These are phyloP conservation scores for Microcebus lehilahytsara DNA, from an alignment of 2,113 vertebrate species.

Conservation along the genomic window DNA sequence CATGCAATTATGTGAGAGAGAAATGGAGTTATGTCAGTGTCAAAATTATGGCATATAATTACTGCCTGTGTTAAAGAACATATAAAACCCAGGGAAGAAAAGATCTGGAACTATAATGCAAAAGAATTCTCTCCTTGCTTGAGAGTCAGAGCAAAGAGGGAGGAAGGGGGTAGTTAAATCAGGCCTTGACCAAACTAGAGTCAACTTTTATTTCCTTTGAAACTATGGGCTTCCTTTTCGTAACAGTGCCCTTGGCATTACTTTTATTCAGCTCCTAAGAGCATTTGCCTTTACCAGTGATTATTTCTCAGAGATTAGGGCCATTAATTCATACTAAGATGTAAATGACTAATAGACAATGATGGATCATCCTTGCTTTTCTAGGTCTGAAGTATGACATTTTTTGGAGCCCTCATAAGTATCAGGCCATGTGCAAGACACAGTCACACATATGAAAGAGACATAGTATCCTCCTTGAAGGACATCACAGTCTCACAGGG, in stretches of 20 bases:
- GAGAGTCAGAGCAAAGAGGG: too few species aligned
- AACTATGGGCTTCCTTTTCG: background rate
- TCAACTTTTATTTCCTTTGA: background rate
- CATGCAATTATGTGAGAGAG: constrained; percentile 57
- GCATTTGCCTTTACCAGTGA: background rate
- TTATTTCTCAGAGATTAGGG: background rate
- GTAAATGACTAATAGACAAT: background rate
- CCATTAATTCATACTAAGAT: background rate
- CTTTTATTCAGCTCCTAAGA: background rate
- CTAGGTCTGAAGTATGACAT: background rate
- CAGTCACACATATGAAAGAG: background rate
- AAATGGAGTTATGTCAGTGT: constrained; percentile 61
- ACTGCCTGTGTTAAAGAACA: constrained; percentile 42
- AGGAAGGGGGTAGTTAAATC: background rate
- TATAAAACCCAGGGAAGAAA: constrained; percentile 7
- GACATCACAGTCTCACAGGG: background rate
- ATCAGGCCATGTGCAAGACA: background rate
- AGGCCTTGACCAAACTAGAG: background rate
- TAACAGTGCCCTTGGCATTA: background rate
- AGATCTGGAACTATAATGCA: background rate
- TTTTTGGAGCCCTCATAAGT: background rate
- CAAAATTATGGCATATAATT: constrained; percentile 52
- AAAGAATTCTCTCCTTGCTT: background rate
- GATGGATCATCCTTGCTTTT: background rate
- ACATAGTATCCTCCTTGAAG: background rate